Evolutionary conservation across 2,888 invertebrate species (phyloP).

Genomic region (Colletes collaris): DNA sequence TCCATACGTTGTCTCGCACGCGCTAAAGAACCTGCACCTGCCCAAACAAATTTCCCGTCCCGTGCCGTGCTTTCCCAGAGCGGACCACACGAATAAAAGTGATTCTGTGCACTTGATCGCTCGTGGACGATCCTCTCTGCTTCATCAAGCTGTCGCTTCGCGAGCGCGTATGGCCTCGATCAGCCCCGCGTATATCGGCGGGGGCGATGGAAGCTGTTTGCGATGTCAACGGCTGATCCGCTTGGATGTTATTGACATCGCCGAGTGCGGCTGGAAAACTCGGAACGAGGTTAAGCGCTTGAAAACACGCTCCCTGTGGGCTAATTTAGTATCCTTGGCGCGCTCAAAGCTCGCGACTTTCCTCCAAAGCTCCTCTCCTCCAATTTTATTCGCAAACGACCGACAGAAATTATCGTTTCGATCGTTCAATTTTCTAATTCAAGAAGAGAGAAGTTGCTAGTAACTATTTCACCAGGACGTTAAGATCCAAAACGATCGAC

Average conservation of each 20-base stretch:
- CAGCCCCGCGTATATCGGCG: neutral
- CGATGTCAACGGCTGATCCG: slow-evolving; percentile 68
- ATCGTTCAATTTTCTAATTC: no score
- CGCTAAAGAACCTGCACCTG: slow-evolving; percentile 14
- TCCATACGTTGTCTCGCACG: neutral
- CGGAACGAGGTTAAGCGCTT: slow-evolving; percentile 19
- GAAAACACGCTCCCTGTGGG: no score
- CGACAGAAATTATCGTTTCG: no score
- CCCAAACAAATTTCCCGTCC: neutral
- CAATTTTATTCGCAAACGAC: no score
- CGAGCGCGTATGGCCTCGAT: slow-evolving; percentile 24
- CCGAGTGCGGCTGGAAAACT: slow-evolving; percentile 51
- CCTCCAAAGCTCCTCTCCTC: no score
- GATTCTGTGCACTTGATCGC: slow-evolving; percentile 57
- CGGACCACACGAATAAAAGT: slow-evolving; percentile 49
- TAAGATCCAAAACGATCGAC: no score
- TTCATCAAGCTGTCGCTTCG: slow-evolving; percentile 61
- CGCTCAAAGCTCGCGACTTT: no score
- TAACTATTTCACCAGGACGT: no score
- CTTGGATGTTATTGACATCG: slow-evolving; percentile 59
- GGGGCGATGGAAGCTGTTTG: slow-evolving; percentile 41
- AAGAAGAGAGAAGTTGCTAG: no score
- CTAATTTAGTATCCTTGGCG: no score
- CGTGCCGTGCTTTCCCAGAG: neutral
- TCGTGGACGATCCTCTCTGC: slow-evolving; percentile 53